A percentile compares a stretch with the other conserved stretches of the same genome.
phyloP scores from a whole-genome alignment of 2,113 vertebrate genomes.

The Ctenodactylus gundi region DNA sequence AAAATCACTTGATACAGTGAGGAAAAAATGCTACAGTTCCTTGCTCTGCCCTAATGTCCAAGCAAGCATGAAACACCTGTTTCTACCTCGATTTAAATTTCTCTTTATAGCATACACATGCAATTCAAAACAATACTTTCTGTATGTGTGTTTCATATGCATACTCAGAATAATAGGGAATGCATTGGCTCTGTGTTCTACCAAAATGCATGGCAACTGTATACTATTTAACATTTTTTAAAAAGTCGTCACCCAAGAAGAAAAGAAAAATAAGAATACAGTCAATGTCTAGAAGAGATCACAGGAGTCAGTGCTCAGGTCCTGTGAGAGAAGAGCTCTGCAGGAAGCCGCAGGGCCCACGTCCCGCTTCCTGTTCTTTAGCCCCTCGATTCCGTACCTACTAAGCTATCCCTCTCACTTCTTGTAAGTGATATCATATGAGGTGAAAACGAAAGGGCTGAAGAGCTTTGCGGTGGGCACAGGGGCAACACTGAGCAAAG shows the following conservation, averaged over 20 bases:
- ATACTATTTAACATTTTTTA: not conserved
- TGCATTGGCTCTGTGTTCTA: not conserved
- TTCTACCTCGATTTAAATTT: not conserved
- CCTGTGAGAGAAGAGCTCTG: too few relatives aligned
- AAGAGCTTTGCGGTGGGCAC: not conserved
- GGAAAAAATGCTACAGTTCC: not conserved
- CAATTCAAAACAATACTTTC: not conserved
- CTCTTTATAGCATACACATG: not conserved
- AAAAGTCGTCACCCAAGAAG: not conserved
- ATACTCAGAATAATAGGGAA: not conserved
- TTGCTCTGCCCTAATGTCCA: not conserved
- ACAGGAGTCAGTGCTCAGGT: not conserved
- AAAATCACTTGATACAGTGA: not conserved
- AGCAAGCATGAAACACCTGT: not conserved
- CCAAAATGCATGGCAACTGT: not conserved
- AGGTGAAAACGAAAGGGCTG: not conserved
- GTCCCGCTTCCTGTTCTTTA: rapidly evolving
- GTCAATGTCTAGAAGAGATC: not conserved
- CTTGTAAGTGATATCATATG: not conserved
- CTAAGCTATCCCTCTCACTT: not conserved
- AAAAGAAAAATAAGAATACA: not conserved
- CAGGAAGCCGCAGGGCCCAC: too few relatives aligned
- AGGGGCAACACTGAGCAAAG: not conserved
- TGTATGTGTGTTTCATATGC: not conserved
- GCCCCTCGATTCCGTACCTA: not conserved